Evolutionary conservation across 2,113 vertebrate species (phyloP), one percentile per base, ranked within the genome.

Genomic region (Terrapene triunguis): DNA sequence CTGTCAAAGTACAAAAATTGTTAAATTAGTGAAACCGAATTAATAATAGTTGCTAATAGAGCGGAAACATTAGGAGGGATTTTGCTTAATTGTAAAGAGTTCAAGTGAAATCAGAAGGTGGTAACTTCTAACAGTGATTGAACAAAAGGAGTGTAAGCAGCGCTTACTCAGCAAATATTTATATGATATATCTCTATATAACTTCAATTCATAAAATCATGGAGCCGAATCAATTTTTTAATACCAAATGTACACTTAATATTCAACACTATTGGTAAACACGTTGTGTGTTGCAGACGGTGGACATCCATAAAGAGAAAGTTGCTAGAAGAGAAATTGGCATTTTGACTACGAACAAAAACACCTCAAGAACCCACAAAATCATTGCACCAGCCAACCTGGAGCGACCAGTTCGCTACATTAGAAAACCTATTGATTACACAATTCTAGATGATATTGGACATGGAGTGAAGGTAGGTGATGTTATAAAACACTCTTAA

Each of bases 261-360:
- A 96, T 95, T 92, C 95, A 90, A 92, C 90, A 81, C 69, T 96
- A 93, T 95, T 94, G 96, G 94, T 97, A 97, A 97, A 97, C 97
- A 91, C 96, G 89, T 98, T 98, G 44, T 98, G 90, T 98, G 98
- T 98, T 97, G 9, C 97, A 99, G 99, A 99, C 99, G 47, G 99
- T 99, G 99, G 99, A 99, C 98, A 99, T 99, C 98, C 99, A 99
- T 98, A 99, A 99, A 98, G 99, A 99, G 97, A 99, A 99, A 98
- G 99, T 99, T 94, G 99, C 99, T 89, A 99, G 99, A 97, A 99
- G 99, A 98, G 99, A 99, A 98, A 99, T 99, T 96, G 99, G 99
- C 98, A 99, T 99, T 98, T 99, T 99, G 98, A 99, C 99, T 95
- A 99, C 99, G 95, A 99, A 99, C 98, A 99, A 99, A 98, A 99